Conservation (phyloP, 2,797 vertebrate species). For the Thunnus albacares region DNA sequence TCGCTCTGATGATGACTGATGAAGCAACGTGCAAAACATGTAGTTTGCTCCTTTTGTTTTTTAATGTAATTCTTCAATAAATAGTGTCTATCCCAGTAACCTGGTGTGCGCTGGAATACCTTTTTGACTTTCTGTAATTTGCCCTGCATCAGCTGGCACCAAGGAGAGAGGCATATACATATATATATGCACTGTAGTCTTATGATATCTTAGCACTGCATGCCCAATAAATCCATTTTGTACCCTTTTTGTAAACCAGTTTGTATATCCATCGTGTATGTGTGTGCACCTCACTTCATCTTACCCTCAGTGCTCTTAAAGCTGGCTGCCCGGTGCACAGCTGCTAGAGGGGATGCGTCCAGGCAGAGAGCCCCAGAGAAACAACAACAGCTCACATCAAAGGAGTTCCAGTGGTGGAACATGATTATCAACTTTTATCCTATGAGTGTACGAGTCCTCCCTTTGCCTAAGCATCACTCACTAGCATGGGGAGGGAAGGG, state of each 20-base stretch:
- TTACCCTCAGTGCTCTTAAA: conserved; percentile 38
- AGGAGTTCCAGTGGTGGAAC: conserved; percentile 70
- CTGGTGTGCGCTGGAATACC: no score
- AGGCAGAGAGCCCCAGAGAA: conserved; percentile 63
- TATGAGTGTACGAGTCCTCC: conserved; percentile 64
- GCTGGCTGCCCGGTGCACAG: conserved; percentile 59
- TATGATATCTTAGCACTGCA: background rate
- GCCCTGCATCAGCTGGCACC: no score
- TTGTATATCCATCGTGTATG: conserved; percentile 1
- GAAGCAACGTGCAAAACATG: no score
- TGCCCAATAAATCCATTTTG: background rate
- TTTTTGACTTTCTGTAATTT: no score
- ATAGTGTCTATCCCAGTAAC: no score
- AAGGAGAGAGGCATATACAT: no score
- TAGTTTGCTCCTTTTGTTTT: no score
- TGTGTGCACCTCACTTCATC: conserved; percentile 14
- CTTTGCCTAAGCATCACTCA: conserved; percentile 65
- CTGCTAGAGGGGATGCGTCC: conserved; percentile 74
- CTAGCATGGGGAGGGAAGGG: conserved; percentile 46
- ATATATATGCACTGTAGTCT: background rate
- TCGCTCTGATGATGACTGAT: no score
- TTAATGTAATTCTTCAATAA: no score
- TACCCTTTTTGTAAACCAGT: background rate
- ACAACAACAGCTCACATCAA: conserved; percentile 83
- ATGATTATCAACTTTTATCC: conserved; percentile 74